A percentile compares a stretch with the other conserved stretches of the same genome.
These are phyloP conservation scores for Notiomystis cincta DNA, from an alignment of 2,113 vertebrate genomes.

Conservation along the genomic window DNA sequence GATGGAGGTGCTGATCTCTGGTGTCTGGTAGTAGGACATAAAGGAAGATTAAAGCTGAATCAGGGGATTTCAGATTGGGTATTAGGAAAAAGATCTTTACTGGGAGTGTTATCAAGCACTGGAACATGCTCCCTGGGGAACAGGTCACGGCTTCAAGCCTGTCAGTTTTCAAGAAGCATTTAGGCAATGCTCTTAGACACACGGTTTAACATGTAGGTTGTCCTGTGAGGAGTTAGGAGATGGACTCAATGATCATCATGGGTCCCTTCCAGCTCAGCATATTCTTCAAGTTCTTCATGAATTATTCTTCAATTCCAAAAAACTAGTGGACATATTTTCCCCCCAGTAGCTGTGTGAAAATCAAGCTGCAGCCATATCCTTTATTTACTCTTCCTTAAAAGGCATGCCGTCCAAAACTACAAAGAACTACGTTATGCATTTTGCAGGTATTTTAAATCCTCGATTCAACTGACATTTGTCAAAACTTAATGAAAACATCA, in stretches of 20 bases:
- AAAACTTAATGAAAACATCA: background rate
- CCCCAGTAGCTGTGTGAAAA: background rate
- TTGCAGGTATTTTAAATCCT: background rate
- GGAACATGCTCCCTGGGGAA: background rate
- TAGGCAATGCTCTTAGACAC: background rate
- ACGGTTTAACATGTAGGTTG: background rate
- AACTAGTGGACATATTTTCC: background rate
- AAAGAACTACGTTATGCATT: background rate
- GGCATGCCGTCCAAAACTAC: background rate
- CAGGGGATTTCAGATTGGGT: background rate
- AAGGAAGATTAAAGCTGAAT: background rate
- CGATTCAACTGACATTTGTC: background rate
- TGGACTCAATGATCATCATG: fast-evolving
- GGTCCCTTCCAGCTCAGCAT: background rate
- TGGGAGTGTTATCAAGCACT: background rate
- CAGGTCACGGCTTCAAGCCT: background rate
- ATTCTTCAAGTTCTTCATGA: background rate
- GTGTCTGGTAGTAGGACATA: background rate
- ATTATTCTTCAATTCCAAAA: background rate
- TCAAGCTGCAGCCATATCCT: background rate
- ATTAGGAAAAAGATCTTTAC: background rate
- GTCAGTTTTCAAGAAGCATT: background rate
- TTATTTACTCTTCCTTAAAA: background rate
- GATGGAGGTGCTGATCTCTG: background rate
- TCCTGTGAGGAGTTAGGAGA: background rate